A percentile compares a stretch with the other conserved stretches of the same genome.
phyloP scores from a whole-genome alignment of 53 echinoderm and acorn worm species.

The Astropecten irregularis region DNA sequence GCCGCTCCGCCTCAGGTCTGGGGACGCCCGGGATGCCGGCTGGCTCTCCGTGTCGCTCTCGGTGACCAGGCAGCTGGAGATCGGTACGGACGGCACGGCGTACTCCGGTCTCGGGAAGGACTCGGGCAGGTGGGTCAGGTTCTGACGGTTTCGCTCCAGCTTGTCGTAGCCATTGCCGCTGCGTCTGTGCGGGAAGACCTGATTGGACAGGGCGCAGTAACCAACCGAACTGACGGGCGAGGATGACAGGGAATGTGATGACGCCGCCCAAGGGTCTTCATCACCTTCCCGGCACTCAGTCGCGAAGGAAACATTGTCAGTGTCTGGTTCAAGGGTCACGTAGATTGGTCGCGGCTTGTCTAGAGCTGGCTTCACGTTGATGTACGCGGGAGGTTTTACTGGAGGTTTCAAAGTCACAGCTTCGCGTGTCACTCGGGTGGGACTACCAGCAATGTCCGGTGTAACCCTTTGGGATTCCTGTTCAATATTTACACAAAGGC shows the following conservation, averaged over 20 bases:
- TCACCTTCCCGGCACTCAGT: constrained; percentile 41
- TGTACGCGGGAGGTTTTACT: background rate
- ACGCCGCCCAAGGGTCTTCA: constrained; percentile 22
- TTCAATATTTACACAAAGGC: too few relatives aligned
- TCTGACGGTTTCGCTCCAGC: constrained; percentile 48
- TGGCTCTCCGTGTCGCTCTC: background rate
- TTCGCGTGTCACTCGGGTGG: background rate
- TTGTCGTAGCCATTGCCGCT: constrained; percentile 57
- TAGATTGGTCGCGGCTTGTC: constrained; percentile 40
- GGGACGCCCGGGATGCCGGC: constrained; percentile 11
- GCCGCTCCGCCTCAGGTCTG: background rate
- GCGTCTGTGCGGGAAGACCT: constrained; percentile 10
- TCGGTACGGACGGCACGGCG: constrained; percentile 20
- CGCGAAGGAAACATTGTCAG: background rate
- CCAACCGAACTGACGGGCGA: constrained; percentile 10
- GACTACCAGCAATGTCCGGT: background rate
- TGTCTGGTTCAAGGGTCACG: constrained; percentile 60
- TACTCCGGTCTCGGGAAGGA: constrained; percentile 19
- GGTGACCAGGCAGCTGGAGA: background rate
- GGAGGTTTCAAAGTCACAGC: background rate
- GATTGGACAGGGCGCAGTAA: constrained; percentile 33
- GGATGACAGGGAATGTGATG: constrained; percentile 3
- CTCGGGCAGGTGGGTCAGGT: constrained; percentile 17
- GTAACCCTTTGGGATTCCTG: too few relatives aligned
- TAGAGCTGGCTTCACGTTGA: constrained; percentile 3